Conservation (phyloP, 2,888 invertebrate genomes). For the Ormyrus rosae region DNA sequence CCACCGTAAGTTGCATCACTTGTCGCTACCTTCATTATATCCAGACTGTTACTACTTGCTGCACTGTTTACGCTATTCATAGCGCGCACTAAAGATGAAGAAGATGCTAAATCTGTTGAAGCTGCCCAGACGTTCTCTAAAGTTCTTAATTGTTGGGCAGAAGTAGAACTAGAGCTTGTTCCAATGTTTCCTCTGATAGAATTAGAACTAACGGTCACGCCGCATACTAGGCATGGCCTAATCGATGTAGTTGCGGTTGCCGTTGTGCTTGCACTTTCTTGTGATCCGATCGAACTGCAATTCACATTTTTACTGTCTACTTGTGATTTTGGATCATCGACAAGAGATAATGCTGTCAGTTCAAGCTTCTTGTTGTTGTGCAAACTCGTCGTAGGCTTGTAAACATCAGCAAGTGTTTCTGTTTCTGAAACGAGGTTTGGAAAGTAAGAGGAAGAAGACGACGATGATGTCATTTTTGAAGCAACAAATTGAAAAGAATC, state of each 20-base stretch:
- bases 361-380: slow-evolving; percentile 64
- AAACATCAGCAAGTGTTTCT: slow-evolving; percentile 67
- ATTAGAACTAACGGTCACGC: slow-evolving; percentile 73
- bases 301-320: slow-evolving; percentile 56
- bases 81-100: slow-evolving; percentile 80
- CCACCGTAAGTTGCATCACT: slow-evolving; percentile 59
- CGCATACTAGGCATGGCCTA: slow-evolving; percentile 78
- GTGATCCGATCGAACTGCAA: slow-evolving; percentile 59
- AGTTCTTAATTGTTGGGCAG: slow-evolving; percentile 67
- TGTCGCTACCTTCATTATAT: slow-evolving; percentile 76
- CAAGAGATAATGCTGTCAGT: slow-evolving; percentile 76
- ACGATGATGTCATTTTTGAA: slow-evolving; percentile 64
- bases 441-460: slow-evolving; percentile 66
- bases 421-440: slow-evolving; percentile 66
- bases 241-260: slow-evolving; percentile 57
- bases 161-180: slow-evolving; percentile 49
- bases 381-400: slow-evolving; percentile 60
- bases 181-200: neutral
- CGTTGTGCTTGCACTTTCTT: slow-evolving; percentile 54
- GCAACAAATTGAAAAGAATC: slow-evolving; percentile 70
- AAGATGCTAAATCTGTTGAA: slow-evolving; percentile 70
- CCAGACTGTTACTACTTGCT: slow-evolving; percentile 73
- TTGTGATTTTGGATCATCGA: slow-evolving; percentile 69
- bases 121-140: slow-evolving; percentile 73
- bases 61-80: slow-evolving; percentile 88